A percentile compares a stretch with the other conserved stretches of the same genome.
These are phyloP conservation scores for Gortyna flavago DNA, from an alignment of 2,888 invertebrate species.

Conservation along the genomic window DNA sequence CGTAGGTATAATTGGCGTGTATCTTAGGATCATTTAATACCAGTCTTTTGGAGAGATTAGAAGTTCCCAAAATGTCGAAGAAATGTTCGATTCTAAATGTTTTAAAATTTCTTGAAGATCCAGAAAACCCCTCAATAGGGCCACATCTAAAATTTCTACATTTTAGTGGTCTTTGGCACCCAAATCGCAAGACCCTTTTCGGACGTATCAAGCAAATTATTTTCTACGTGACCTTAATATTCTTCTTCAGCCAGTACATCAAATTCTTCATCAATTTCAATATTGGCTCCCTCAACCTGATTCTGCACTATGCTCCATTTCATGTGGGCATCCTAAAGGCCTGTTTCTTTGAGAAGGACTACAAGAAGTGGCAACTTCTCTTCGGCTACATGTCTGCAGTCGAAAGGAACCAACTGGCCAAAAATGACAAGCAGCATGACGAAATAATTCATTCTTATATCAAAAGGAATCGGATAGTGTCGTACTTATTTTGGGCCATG, in stretches of 20 bases:
- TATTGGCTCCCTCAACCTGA: slow-evolving; percentile 69
- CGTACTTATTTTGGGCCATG: slow-evolving; percentile 77
- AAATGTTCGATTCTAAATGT: slow-evolving; percentile 41
- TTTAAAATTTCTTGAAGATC: slow-evolving; percentile 71
- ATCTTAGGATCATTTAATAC: slow-evolving; percentile 47
- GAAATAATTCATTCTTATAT: slow-evolving; percentile 73
- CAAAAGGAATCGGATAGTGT: slow-evolving; percentile 71
- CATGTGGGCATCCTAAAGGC: slow-evolving; percentile 79
- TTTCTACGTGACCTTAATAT: slow-evolving; percentile 71
- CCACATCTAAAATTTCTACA: slow-evolving; percentile 74
- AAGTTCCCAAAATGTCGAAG: slow-evolving; percentile 41
- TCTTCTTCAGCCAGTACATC: slow-evolving; percentile 78
- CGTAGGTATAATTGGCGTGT: too few relatives aligned
- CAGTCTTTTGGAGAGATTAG: slow-evolving; percentile 21
- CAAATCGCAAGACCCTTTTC: slow-evolving; percentile 61
- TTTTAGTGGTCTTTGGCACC: slow-evolving; percentile 76
- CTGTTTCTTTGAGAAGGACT: slow-evolving; percentile 75
- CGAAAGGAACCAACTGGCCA: slow-evolving; percentile 71
- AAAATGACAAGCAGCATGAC: slow-evolving; percentile 60
- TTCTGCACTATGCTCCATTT: slow-evolving; percentile 80
- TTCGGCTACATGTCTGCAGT: slow-evolving; percentile 74
- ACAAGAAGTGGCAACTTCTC: slow-evolving; percentile 74
- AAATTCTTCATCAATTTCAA: slow-evolving; percentile 73
- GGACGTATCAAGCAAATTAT: slow-evolving; percentile 71
- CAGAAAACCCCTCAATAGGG: slow-evolving; percentile 76